phyloP scores from a whole-genome alignment of 37 sponge, comb jelly and placozoan genomes.

The Aphrocallistes beatrix region DNA sequence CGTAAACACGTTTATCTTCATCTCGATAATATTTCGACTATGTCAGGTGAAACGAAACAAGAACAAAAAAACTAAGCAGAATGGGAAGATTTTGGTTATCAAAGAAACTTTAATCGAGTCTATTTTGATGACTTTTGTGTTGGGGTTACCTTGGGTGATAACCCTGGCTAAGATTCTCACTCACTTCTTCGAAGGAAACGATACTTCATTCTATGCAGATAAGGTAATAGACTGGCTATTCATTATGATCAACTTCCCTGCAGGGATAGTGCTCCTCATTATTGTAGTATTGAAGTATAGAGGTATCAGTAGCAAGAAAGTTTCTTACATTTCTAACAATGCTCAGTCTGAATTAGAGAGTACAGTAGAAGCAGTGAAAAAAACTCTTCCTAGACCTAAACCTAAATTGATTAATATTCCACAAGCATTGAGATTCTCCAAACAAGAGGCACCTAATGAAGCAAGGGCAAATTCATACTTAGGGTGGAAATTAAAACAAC shows the following conservation, averaged over 20 bases:
- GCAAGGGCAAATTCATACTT: too few relatives aligned
- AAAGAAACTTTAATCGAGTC: neutral
- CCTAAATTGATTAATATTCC: too few relatives aligned
- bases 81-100: neutral
- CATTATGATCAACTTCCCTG: neutral
- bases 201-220: neutral
- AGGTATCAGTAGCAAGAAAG: too few relatives aligned
- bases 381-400: too few relatives aligned
- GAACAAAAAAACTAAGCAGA: too few relatives aligned
- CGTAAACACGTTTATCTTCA: neutral
- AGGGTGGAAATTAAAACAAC: too few relatives aligned
- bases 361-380: too few relatives aligned
- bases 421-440: too few relatives aligned
- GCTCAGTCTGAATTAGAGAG: too few relatives aligned
- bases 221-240: neutral
- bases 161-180: neutral
- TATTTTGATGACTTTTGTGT: neutral
- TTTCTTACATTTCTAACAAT: too few relatives aligned
- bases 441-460: too few relatives aligned
- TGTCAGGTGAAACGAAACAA: too few relatives aligned
- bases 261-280: neutral
- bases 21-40: neutral
- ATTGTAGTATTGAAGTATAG: neutral
- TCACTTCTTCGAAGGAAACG: neutral
- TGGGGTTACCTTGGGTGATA: neutral